Evolutionary conservation across 2,797 vertebrate genomes (phyloP), one percentile per base, ranked within the genome.

Genomic region (Netta rufina): DNA sequence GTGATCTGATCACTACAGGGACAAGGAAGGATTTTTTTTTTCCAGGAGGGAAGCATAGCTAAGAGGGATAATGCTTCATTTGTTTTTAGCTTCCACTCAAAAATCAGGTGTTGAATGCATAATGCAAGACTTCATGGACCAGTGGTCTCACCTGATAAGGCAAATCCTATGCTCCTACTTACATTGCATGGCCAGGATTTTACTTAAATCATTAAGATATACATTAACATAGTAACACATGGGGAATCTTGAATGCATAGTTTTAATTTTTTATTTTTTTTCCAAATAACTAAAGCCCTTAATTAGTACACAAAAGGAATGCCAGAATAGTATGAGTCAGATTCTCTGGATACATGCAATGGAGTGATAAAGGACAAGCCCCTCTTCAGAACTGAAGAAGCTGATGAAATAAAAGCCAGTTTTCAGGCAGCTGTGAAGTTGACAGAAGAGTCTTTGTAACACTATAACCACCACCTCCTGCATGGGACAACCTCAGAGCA

Each of bases 381-480:
- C 30, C 30, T 94, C 75, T 88, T 93, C 30, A 66, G 66, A 95
- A 61, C 32, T 64, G 51, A 92, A 81, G 61, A 27, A 82, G 84
- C 38, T 88, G 56, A 84, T 72, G 76, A 88, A 70, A 93, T 79
- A 84, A 96, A 96, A 90, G 69, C 62, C 62, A 24, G 57, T 70
- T 89, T 94, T 72, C 89, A 92, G 73, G 89, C 89, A 87, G 84
- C 51, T 90, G 65, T 82, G 74, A 91, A 90, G 90, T 60, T 69
- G 62, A 95, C 92, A 97, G 92, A 95, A 89, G 56, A 94, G 84
- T 27, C 53, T 96, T 95, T 97, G 93, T 96, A 53, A 41, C 47
- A 21, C 77, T 30, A 4, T 77, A 91, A 73, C 69, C 82, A 87
- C 73, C 62, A 92, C 79, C 92, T 97, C 75, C 95, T 96, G 69